Evolutionary conservation across 2,113 vertebrate species (phyloP).

Genomic region (Anthoscopus minutus): DNA sequence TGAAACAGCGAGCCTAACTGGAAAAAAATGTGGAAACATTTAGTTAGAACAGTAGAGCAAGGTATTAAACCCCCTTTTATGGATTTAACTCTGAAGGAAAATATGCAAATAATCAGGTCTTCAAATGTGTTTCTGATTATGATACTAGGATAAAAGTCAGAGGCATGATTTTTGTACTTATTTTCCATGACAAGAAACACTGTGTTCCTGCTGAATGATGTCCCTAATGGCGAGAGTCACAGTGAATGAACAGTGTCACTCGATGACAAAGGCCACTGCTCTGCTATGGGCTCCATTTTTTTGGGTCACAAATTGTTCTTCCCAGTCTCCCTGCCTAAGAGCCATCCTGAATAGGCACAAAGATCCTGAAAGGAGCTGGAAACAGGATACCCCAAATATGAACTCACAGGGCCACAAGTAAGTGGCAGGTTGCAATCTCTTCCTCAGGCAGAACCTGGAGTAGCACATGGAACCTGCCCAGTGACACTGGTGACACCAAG

Average conservation of each 20-base stretch:
- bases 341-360: background rate
- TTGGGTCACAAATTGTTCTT: background rate
- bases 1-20: conserved; percentile 76
- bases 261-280: background rate
- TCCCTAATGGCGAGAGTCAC: background rate
- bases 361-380: background rate
- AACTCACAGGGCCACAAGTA: background rate
- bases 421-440: background rate
- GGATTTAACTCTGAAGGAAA: conserved; percentile 75
- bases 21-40: conserved; percentile 80
- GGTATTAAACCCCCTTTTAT: conserved; percentile 75
- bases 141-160: conserved; percentile 68
- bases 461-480: background rate
- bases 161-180: conserved; percentile 44
- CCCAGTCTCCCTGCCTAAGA: background rate
- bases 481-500: background rate
- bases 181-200: conserved; percentile 49
- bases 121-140: conserved; percentile 72
- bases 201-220: conserved; percentile 32
- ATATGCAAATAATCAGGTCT: conserved; percentile 77
- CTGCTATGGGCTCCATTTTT: background rate
- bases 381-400: background rate
- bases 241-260: background rate
- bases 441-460: background rate
- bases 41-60: conserved; percentile 80